These are phyloP conservation scores for Pedicia rivosa DNA, from an alignment of 2,888 invertebrate species.

Conservation along the genomic window DNA sequence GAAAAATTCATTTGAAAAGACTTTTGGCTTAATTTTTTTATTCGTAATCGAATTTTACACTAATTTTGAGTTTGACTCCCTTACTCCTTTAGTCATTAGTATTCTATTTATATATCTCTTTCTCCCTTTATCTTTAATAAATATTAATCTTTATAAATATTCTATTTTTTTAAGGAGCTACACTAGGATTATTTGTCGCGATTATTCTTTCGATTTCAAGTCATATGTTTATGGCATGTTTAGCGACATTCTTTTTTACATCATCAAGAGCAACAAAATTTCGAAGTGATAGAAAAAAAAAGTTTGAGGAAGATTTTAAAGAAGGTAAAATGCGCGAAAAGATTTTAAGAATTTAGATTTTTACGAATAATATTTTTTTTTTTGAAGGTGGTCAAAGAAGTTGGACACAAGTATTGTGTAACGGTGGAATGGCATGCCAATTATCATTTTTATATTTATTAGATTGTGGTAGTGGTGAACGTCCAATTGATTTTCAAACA, in stretches of 20 bases:
- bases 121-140: too few relatives aligned
- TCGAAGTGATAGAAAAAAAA: conserved; percentile 43
- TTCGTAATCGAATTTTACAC: too few relatives aligned
- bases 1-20: too few relatives aligned
- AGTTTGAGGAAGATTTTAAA: conserved; percentile 61
- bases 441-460: conserved; percentile 60
- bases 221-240: conserved; percentile 54
- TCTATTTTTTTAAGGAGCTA: too few relatives aligned
- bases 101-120: too few relatives aligned
- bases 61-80: too few relatives aligned
- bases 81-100: too few relatives aligned
- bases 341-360: neutral
- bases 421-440: conserved; percentile 71
- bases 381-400: conserved; percentile 65
- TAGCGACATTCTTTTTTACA: conserved; percentile 62
- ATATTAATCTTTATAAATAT: too few relatives aligned
- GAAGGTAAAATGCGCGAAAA: conserved; percentile 39
- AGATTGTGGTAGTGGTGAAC: conserved; percentile 63
- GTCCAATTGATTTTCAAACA: conserved; percentile 57
- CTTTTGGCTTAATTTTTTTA: too few relatives aligned
- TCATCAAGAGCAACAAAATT: conserved; percentile 72
- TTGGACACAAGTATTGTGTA: conserved; percentile 82
- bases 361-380: conserved; percentile 14
- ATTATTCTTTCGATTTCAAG: conserved; percentile 62
- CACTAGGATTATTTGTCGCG: conserved; percentile 53